phyloP scores from a whole-genome alignment of 1,140 invertebrate genomes.

The Drosophila malerkotliana region DNA sequence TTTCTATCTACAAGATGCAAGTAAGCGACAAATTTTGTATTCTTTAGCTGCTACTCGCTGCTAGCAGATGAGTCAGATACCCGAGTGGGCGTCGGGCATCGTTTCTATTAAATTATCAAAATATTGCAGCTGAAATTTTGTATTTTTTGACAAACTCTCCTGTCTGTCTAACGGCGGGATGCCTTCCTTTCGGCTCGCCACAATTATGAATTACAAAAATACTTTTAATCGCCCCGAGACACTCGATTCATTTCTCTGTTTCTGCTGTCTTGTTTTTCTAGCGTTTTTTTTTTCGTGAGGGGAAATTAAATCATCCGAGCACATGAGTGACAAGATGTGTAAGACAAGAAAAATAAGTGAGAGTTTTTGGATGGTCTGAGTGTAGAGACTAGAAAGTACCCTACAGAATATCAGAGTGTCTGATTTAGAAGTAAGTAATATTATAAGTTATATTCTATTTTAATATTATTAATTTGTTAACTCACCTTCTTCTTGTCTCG shows the following conservation, averaged over 20 bases:
- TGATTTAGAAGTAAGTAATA: too few relatives aligned
- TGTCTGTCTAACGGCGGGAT: slow-evolving; percentile 1
- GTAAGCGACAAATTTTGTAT: slow-evolving; percentile 45
- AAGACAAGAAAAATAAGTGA: neutral
- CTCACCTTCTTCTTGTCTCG: slow-evolving; percentile 99
- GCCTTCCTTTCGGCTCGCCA: slow-evolving; percentile 23
- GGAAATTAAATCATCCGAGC: slow-evolving; percentile 76
- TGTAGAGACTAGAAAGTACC: neutral
- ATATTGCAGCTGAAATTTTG: slow-evolving; percentile 60
- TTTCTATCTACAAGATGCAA: slow-evolving; percentile 43
- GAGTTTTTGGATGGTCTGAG: neutral
- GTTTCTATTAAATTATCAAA: slow-evolving; percentile 68
- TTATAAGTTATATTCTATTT: too few relatives aligned
- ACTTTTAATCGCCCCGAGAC: slow-evolving; percentile 59
- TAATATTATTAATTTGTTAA: too few relatives aligned
- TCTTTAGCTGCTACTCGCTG: slow-evolving; percentile 24
- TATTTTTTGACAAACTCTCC: slow-evolving; percentile 47
- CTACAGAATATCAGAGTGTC: neutral
- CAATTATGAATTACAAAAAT: slow-evolving; percentile 66
- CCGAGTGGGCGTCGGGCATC: slow-evolving; percentile 36
- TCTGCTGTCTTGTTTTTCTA: slow-evolving; percentile 22
- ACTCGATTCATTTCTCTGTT: slow-evolving; percentile 32
- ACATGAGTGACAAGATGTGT: slow-evolving; percentile 64
- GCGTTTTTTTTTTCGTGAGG: slow-evolving; percentile 55
- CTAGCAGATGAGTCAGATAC: slow-evolving; percentile 40